Base-by-base conservation (phyloP, 2,888 invertebrate genomes). In the Lissocephala sabroskyi region DNA sequence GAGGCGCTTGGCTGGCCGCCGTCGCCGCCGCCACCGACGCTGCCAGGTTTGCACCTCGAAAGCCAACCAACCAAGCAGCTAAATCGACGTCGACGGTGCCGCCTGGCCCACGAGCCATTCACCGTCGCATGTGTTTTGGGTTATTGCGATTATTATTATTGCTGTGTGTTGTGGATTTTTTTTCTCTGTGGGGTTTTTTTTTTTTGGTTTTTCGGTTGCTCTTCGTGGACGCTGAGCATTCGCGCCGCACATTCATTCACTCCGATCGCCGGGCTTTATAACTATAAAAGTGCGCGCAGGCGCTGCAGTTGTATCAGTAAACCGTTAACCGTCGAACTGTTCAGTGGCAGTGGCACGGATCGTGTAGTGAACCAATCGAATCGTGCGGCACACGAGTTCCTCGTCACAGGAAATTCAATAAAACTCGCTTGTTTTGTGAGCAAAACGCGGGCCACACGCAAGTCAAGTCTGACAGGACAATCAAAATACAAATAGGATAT, bases 271-370 rank as follows among this genome's bases (percentile, higher is more conserved):
- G 32, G 14, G n/a, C 42, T 11, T 49, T 62, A 65, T 62, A 68
- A 76, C 79, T 83, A 84, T 84, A 84, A 82, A 84, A 84, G 81
- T 81, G 75, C 68, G 76, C 67, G 62, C 70, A 66, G 62, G 62
- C 65, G 68, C 67, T 76, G 65, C 70, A 79, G 73, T 74, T 71
- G 65, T 80, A 84, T 84, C 84, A 84, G 83, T 84, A 81, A 84
- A 75, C 79, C 79, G 84, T 84, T 84, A 81, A 82, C 84, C 80
- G 79, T 74, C 60, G 56, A 65, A 53, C 60, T 59, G 70, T 61
- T 54, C 50, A 56, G 58, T 50, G 23, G 23, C 23, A 65, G 59
- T 65, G 52, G 65, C 58, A 55, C 70, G 65, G 74, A 73, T 47
- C 63, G 66, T 64, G 57, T 48, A 52, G 41, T 57, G 45, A 29